Percentiles rank a stretch among this genome's conserved stretches.
Evolutionary conservation across 2,797 vertebrate species (phyloP).

Genomic region (Apogon talboti): DNA sequence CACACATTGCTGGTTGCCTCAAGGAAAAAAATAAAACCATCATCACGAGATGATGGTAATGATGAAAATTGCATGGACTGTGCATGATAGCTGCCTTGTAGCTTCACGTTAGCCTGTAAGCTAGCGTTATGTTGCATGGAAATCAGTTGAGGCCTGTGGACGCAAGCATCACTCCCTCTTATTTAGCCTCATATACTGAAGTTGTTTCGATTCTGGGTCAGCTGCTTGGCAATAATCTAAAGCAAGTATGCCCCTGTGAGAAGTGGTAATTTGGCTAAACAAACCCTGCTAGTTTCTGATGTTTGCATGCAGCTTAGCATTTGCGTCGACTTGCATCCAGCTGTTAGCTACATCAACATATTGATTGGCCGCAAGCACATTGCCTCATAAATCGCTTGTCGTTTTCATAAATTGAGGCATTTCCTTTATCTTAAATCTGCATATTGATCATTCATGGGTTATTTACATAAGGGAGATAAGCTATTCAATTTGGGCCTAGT

Average conservation of each 20-base stretch:
- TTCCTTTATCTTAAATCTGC: neutral
- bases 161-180: conserved; percentile 36
- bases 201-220: neutral
- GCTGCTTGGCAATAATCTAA: neutral
- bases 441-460: neutral
- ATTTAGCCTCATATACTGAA: conserved; percentile 2
- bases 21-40: neutral
- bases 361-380: conserved; percentile 40
- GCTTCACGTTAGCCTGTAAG: conserved; percentile 67
- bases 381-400: neutral
- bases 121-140: conserved; percentile 68
- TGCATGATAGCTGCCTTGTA: conserved; percentile 50
- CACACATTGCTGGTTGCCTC: neutral
- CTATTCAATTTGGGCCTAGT: conserved; percentile 63
- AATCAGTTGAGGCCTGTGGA: conserved; percentile 65
- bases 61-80: conserved; percentile 19
- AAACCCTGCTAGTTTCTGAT: conserved; percentile 35
- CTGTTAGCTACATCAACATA: conserved; percentile 67
- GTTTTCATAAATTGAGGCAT: neutral
- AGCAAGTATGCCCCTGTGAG: neutral
- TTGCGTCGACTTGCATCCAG: conserved; percentile 66
- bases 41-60: conserved; percentile 7
- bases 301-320: conserved; percentile 69
- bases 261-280: conserved; percentile 25
- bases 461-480: conserved; percentile 34